Percentiles rank a stretch among this genome's conserved stretches.
Evolutionary conservation across 2,888 invertebrate species (phyloP).

Genomic region (Tipula lateralis): DNA sequence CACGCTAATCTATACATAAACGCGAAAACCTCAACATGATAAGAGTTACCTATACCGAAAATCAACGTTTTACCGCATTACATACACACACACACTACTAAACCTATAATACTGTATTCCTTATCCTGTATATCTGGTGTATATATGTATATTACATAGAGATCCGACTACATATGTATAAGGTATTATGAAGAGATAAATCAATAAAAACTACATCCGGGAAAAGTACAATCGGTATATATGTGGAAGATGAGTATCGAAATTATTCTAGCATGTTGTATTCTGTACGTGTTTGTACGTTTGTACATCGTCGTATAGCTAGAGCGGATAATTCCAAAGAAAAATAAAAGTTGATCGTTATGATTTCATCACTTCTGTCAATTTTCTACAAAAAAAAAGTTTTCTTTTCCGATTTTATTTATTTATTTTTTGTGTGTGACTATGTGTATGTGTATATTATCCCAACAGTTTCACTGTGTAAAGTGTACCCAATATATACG

Average conservation of each 20-base stretch:
- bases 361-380: conserved; percentile 5
- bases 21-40: neutral
- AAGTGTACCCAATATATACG: neutral
- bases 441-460: neutral
- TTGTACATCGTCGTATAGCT: neutral
- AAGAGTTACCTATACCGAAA: neutral
- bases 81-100: neutral
- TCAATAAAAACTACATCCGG: conserved; percentile 4
- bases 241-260: neutral
- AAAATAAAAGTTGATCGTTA: neutral
- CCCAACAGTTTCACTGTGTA: neutral
- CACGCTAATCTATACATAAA: neutral
- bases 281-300: neutral
- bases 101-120: neutral
- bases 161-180: neutral
- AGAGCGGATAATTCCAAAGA: neutral
- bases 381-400: neutral
- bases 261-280: neutral
- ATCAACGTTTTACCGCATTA: neutral
- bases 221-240: neutral
- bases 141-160: neutral
- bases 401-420: neutral
- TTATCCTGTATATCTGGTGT: neutral
- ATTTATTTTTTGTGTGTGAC: neutral
- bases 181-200: neutral